These are phyloP conservation scores for Potamarius usumacintae DNA, from an alignment of 2,113 vertebrate species.

Conservation along the genomic window DNA sequence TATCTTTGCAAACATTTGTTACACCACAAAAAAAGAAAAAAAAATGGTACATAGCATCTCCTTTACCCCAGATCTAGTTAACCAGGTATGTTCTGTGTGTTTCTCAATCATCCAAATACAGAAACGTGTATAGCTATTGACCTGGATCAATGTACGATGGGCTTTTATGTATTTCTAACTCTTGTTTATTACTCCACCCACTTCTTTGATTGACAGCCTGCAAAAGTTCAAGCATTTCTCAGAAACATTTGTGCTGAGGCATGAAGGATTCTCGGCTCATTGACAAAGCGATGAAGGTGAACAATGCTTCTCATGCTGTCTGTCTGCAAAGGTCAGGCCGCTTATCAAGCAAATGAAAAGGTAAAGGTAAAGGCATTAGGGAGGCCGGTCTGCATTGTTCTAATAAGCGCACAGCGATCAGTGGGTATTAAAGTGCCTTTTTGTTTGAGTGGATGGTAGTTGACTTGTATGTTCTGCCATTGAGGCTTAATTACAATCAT, in stretches of 20 bases:
- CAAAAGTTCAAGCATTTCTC: background rate
- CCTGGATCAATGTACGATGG: background rate
- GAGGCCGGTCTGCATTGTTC: background rate
- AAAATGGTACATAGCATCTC: too few relatives aligned
- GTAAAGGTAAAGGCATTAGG: constrained; percentile 28
- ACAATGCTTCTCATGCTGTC: background rate
- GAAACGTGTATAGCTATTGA: background rate
- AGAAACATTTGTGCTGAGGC: background rate
- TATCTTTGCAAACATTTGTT: background rate
- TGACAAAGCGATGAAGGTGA: constrained; percentile 6
- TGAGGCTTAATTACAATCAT: constrained; percentile 17
- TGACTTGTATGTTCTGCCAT: constrained; percentile 1
- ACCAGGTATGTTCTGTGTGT: background rate
- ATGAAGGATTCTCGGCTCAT: background rate
- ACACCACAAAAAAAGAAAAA: background rate
- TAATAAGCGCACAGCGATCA: background rate
- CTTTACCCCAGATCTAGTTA: background rate
- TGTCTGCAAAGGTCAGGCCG: constrained; percentile 18
- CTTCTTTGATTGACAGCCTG: background rate
- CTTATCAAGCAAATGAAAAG: constrained; percentile 23
- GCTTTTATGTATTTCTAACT: background rate
- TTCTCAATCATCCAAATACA: background rate
- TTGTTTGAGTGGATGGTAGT: background rate
- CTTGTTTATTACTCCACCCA: background rate
- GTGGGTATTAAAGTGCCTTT: constrained; percentile 19